Evolutionary conservation across 1,140 invertebrate genomes (phyloP).

Genomic region (Pogonomyrmex californicus): DNA sequence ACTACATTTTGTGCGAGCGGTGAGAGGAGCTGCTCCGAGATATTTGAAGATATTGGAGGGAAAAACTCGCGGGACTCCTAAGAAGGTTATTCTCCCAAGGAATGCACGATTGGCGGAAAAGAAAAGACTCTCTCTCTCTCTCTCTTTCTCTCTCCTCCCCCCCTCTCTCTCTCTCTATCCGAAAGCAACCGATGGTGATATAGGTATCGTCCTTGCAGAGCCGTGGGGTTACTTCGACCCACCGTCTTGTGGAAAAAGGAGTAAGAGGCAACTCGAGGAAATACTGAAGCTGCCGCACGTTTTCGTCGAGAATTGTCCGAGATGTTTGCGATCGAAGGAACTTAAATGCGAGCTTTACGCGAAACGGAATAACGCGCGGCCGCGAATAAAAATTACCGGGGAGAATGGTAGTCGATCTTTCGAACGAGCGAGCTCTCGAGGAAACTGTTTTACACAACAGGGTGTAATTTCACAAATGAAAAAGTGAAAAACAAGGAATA

Average conservation of each 20-base stretch:
- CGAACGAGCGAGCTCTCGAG: background rate
- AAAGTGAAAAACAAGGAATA: background rate
- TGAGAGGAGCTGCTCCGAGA: conserved; percentile 13
- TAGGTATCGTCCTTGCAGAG: conserved; percentile 52
- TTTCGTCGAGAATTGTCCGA: conserved; percentile 48
- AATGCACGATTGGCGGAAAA: conserved; percentile 56
- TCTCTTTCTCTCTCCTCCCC: background rate
- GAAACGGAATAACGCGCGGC: background rate
- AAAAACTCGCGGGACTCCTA: conserved; percentile 51
- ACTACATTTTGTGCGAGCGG: conserved; percentile 39
- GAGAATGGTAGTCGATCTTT: background rate
- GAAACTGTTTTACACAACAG: too few species aligned
- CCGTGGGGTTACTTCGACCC: conserved; percentile 38
- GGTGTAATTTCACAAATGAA: background rate
- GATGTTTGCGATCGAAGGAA: conserved; percentile 44
- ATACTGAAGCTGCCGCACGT: conserved; percentile 30
- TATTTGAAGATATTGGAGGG: conserved; percentile 55
- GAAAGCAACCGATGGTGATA: conserved; percentile 54
- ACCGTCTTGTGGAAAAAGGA: conserved; percentile 32
- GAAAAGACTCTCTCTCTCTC: conserved; percentile 5
- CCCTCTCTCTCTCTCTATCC: background rate
- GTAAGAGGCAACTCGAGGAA: conserved; percentile 23
- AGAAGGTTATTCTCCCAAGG: conserved; percentile 57
- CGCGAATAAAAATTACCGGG: background rate
- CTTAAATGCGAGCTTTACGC: conserved; percentile 40